A percentile compares a stretch with the other conserved stretches of the same genome.
phyloP scores from a whole-genome alignment of 2,113 vertebrate genomes.

The Sceloporus undulatus region DNA sequence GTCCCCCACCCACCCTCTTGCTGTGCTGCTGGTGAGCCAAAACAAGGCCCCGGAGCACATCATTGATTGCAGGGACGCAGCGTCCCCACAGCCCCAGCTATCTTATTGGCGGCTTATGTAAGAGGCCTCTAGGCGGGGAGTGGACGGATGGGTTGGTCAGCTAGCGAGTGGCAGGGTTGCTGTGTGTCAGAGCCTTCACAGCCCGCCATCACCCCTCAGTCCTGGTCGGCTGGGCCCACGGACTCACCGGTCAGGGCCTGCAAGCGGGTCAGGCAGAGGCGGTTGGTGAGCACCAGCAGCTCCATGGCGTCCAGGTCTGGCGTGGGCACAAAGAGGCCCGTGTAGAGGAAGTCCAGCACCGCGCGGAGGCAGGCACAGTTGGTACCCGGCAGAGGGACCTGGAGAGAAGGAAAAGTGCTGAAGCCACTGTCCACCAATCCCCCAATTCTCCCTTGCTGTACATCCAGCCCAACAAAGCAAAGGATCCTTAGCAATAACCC shows the following conservation, averaged over 20 bases:
- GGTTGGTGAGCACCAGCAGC: constrained; percentile 86
- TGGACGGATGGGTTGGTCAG: not conserved
- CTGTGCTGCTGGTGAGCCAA: not conserved
- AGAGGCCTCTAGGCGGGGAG: not conserved
- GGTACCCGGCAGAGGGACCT: constrained; percentile 89
- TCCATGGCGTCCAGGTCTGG: constrained; percentile 85
- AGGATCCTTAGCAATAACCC: not conserved
- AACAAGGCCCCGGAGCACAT: not conserved
- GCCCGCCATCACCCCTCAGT: not conserved
- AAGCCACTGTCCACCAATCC: too few relatives aligned
- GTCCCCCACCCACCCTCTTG: not conserved
- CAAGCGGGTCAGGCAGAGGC: constrained; percentile 88
- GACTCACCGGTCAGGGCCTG: constrained; percentile 87
- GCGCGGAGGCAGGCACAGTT: constrained; percentile 84
- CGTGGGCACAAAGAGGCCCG: constrained; percentile 81
- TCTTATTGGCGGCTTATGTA: not conserved
- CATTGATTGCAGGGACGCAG: not conserved
- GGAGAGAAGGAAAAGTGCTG: not conserved
- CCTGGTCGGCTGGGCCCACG: not conserved
- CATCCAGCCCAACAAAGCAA: not conserved
- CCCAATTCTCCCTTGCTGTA: too few relatives aligned
- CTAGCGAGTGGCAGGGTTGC: not conserved
- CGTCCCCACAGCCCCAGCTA: fast-evolving
- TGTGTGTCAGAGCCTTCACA: too few relatives aligned
- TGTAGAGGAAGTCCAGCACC: constrained; percentile 90